Base-by-base conservation (phyloP, 1,140 invertebrate species). In the Drosophila rufa region DNA sequence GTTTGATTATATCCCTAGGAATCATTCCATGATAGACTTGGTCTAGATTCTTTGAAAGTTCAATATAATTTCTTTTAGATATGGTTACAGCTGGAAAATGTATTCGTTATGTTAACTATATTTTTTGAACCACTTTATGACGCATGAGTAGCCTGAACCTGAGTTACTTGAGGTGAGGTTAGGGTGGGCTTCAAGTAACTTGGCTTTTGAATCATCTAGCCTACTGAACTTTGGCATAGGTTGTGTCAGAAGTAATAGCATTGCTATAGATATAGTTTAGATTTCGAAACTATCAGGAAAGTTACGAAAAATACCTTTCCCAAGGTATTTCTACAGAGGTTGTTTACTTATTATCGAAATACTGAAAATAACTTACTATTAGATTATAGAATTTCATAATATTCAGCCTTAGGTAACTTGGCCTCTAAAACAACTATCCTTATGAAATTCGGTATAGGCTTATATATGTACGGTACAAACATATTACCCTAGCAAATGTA, bases 1-100 rank as follows among this genome's bases (percentile, higher is more conserved):
- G 36, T 19, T 25, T 47, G 38, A 66, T 67, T 42, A 42, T 45
- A 68, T 30, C 45, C 22, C 11, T 46, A 14, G 46, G 36, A 64
- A 40, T 48, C 43, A 47, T 67, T 27, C 33, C 27, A 67, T 9
- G 51, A 62, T 62, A 7, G 57, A 12, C 1, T 42, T 42, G 27
- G 30, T 60, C 38, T 43, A 53, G 12, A 30, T 42, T 15, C 22
- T 5, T 45, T 25, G 0, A 9, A 4, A 22, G 19, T 55, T 55
- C 8, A 11, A 15, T 19, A 19, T 53, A 19, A 53, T 19, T 19
- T 19, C 2, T 19, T 36, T 36, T 3, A 36, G 33, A 36, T 36
- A 36, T 36, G 9, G 33, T 11, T 25, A 25, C 0, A 25, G 2
- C 22, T 25, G 22, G 0, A 25, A 25, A 25, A 25, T 25, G 22